Percentiles rank a stretch among this genome's conserved stretches.
Evolutionary conservation across 2,888 invertebrate species (phyloP).

Genomic region (Unio delphinus): DNA sequence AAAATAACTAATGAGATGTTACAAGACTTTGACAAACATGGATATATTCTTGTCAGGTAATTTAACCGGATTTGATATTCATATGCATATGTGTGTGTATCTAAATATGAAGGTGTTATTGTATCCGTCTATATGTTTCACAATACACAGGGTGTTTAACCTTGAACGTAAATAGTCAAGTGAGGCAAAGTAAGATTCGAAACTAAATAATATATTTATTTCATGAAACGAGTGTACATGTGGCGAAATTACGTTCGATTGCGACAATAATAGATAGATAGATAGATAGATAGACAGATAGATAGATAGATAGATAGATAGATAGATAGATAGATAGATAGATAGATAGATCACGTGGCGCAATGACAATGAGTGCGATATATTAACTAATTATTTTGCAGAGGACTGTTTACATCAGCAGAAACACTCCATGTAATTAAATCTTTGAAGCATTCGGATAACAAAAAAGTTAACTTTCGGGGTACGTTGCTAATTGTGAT

Average conservation of each 20-base stretch:
- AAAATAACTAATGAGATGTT: conserved; percentile 15
- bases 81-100: too few species aligned
- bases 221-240: too few species aligned
- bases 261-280: too few species aligned
- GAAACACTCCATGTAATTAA: conserved; percentile 26
- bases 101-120: too few species aligned
- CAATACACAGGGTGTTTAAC: background rate
- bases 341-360: too few species aligned
- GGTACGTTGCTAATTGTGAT: conserved; percentile 10
- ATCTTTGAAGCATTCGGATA: conserved; percentile 23
- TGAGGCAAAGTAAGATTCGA: too few species aligned
- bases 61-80: background rate
- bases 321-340: too few species aligned
- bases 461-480: conserved; percentile 21
- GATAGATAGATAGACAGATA: too few species aligned
- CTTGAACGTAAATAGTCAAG: background rate
- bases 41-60: conserved; percentile 15
- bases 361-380: too few species aligned
- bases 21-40: conserved; percentile 13
- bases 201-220: too few species aligned
- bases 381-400: conserved; percentile 5
- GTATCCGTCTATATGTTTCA: background rate
- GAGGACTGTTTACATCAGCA: conserved; percentile 26
- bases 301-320: too few species aligned
- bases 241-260: too few species aligned